Conservation (phyloP, 30 jellyfish, hydroid and myxozoan species). For the Aurelia sp. region DNA sequence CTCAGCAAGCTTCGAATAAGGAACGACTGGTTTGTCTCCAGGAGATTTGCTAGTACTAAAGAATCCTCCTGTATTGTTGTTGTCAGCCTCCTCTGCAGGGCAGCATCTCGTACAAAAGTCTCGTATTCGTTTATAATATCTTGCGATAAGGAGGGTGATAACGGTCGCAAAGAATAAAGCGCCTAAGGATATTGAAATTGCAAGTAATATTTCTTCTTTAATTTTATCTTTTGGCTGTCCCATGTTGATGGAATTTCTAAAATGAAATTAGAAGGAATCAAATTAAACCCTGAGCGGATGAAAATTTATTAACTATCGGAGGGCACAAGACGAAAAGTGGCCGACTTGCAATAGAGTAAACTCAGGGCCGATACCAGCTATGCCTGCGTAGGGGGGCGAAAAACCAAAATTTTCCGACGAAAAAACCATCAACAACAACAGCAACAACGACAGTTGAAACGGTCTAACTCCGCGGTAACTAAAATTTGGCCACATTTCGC, state of each 20-base stretch:
- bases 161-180: conserved; percentile 70
- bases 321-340: too few relatives aligned
- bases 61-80: not conserved
- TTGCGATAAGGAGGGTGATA: conserved; percentile 53
- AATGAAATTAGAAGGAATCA: too few relatives aligned
- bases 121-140: conserved; percentile 53
- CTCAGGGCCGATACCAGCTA: too few relatives aligned
- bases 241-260: conserved; percentile 1
- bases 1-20: conserved; percentile 36
- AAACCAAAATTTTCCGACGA: too few relatives aligned
- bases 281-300: too few relatives aligned
- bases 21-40: conserved; percentile 16
- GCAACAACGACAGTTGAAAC: too few relatives aligned
- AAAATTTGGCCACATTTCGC: too few relatives aligned
- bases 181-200: conserved; percentile 44
- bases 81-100: conserved; percentile 13
- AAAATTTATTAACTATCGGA: too few relatives aligned
- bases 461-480: too few relatives aligned
- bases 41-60: not conserved
- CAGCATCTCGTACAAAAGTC: conserved; percentile 44
- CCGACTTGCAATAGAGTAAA: too few relatives aligned
- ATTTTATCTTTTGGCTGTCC: conserved; percentile 3
- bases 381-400: too few relatives aligned
- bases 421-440: too few relatives aligned
- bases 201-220: conserved; percentile 57